These are phyloP conservation scores for Sinohyriopsis cumingii DNA, from an alignment of 2,888 invertebrate genomes.

Conservation along the genomic window DNA sequence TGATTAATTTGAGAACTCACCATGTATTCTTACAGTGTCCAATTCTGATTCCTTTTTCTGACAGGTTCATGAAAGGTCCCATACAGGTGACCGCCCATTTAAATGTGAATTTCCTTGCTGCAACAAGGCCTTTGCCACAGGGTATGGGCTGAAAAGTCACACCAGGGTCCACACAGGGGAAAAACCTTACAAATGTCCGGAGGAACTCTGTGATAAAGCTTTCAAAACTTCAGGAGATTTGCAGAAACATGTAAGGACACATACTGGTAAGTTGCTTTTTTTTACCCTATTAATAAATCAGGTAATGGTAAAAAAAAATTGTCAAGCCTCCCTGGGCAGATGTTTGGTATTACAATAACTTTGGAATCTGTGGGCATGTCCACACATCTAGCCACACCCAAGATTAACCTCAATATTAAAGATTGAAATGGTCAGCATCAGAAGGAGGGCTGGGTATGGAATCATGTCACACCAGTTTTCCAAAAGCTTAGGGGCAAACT, in stretches of 20 bases:
- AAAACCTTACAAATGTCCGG: slow-evolving; percentile 76
- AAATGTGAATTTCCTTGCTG: slow-evolving; percentile 70
- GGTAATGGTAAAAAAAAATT: background rate
- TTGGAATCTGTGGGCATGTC: no score
- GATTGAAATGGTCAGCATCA: no score
- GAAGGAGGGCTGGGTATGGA: no score
- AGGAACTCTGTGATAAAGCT: slow-evolving; percentile 75
- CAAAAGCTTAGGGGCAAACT: no score
- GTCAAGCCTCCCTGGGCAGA: no score
- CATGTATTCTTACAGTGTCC: no score
- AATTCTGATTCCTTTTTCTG: background rate
- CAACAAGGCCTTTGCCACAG: slow-evolving; percentile 73
- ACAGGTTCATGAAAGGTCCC: slow-evolving; percentile 73
- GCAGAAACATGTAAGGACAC: slow-evolving; percentile 77
- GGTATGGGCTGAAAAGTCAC: slow-evolving; percentile 77
- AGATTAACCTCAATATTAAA: no score
- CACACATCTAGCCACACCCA: no score
- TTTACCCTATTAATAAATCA: background rate
- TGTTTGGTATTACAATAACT: no score
- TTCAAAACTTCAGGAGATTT: slow-evolving; percentile 79
- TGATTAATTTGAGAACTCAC: no score
- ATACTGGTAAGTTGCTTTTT: slow-evolving; percentile 74
- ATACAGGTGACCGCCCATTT: slow-evolving; percentile 73
- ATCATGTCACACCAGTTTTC: no score
- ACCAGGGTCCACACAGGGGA: slow-evolving; percentile 78